Evolutionary conservation across 92 coral and sea anemone genomes (phyloP).

Genomic region (Plumapathes pennacea): DNA sequence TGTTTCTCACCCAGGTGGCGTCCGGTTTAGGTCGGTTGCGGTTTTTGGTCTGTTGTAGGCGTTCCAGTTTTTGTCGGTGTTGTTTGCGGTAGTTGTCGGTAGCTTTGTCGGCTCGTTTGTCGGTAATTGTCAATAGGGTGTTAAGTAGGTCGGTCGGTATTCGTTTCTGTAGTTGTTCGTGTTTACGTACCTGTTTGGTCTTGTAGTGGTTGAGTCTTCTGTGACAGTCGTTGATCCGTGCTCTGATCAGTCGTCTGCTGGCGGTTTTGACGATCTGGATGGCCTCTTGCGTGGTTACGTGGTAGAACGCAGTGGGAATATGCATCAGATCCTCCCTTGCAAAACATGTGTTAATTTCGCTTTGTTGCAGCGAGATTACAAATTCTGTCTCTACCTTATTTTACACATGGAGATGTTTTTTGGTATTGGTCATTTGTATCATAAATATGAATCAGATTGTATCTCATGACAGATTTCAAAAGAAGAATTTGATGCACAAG

Average conservation of each 20-base stretch:
- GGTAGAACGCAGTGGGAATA: too few relatives aligned
- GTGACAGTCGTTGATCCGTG: constrained; percentile 58
- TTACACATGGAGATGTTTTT: too few relatives aligned
- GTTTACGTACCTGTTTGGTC: constrained; percentile 22
- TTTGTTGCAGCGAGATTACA: too few relatives aligned
- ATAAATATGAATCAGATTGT: too few relatives aligned
- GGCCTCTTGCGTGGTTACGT: constrained; percentile 47
- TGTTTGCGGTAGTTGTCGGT: constrained; percentile 17
- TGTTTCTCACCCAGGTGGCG: constrained; percentile 39
- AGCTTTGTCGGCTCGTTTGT: constrained; percentile 45
- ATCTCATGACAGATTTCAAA: constrained; percentile 58
- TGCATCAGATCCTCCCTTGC: too few relatives aligned
- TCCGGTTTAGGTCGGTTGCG: constrained; percentile 26
- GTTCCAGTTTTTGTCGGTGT: constrained; percentile 17
- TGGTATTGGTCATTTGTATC: too few relatives aligned
- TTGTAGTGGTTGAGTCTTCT: constrained; percentile 35
- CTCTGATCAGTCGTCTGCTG: constrained; percentile 45
- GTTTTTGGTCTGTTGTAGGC: constrained; percentile 19
- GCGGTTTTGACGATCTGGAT: constrained; percentile 45
- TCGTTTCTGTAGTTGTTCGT: constrained; percentile 31
- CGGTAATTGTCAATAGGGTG: constrained; percentile 14
- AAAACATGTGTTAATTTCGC: too few relatives aligned
- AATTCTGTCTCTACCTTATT: too few relatives aligned
- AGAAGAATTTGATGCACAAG: constrained; percentile 80
- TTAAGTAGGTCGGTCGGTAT: constrained; percentile 45